Evolutionary conservation across 2,797 vertebrate genomes (phyloP), one percentile per base, ranked within the genome.

Genomic region (Macroramphosus scolopax): DNA sequence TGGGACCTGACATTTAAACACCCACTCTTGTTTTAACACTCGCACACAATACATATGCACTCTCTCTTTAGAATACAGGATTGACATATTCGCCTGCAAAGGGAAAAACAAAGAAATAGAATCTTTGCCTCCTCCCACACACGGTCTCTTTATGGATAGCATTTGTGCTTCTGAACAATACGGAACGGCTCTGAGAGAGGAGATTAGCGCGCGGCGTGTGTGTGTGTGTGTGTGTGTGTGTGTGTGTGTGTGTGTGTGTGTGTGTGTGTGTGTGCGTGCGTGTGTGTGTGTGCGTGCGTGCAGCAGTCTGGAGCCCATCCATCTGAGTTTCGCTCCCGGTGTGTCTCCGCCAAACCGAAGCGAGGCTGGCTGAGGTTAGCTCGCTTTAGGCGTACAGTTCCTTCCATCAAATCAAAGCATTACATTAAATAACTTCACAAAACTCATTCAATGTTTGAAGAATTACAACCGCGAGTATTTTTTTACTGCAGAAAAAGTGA

Each of bases 1-100:
- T 70, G 51, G 58, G 56, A 77, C 73, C 57, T 81, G 73, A 82
- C 78, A 72, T 78, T 77, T 80, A 60, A 77, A 68, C 78, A 53
- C 72, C 72, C 72, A 78, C 68, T 29, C 37, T 47, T 54, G 36
- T 72, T 71, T 76, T 48, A 51, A 61, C 51, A 48, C 49, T 42
- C 37, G 35, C 60, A 66, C 46, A 51, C 41, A 10, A 41, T 38
- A 63, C 5, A 8, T 44, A 45, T 20, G 28, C 52, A 49, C 28
- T 45, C 43, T 63, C 46, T 38, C 64, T 59, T 66, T 34, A 54
- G 14, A 73, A 24, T 25, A 10, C 53, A 62, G 47, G 45, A 73
- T 45, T 67, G 77, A 75, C 70, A 68, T 49, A 66, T 72, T 77
- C 40, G 46, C 54, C 44, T 63, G 51, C 37, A 57, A 66, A 63